Base-by-base conservation (phyloP, 1,140 invertebrate genomes). In the Melipona quadrifasciata region DNA sequence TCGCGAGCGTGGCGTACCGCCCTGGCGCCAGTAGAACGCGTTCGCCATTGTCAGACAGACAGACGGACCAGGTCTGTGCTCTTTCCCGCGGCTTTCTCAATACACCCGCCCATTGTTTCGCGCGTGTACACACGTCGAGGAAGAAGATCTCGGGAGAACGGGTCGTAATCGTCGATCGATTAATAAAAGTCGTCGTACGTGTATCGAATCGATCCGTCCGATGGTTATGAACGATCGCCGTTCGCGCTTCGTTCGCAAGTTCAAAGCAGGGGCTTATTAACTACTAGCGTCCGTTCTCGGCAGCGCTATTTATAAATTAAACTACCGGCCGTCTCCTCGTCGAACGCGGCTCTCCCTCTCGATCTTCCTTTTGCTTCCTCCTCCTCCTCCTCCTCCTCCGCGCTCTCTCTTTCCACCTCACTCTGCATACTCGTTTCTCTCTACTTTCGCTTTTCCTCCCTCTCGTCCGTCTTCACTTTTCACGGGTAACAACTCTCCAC, bases 221-320 rank as follows among this genome's bases (percentile, higher is more conserved):
- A 0, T n/a, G 51, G 24, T 24, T 58, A 81, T 70, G 72, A 70
- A 77, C 65, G 82, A 78, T 75, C 57, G 39, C 11, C 27, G 57
- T 51, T 81, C 55, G 31, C 71, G 75, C 19, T 34, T 57, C 16
- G 72, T 65, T 47, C 68, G 47, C 55, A 86, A 67, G 85, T 78
- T 87, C 78, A 84, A 84, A 87, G 89, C 84, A 82, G 81, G 82
- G 88, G 86, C 91, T 92, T 92, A 92, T 92, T 93, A 93, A 92
- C 90, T 90, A 84, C 89, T 85, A 89, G 92, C 90, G 90, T 89
- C 87, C 87, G 88, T 93, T 93, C 90, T 84, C 84, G 87, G 91
- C 91, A 90, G 58, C 71, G 90, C 92, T 93, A 93, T 93, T 93
- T 92, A 93, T 93, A 93, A 91, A 91, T 88, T 85, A 89, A 91